phyloP scores from a whole-genome alignment of 2,113 vertebrate genomes.

The Athene cunicularia region DNA sequence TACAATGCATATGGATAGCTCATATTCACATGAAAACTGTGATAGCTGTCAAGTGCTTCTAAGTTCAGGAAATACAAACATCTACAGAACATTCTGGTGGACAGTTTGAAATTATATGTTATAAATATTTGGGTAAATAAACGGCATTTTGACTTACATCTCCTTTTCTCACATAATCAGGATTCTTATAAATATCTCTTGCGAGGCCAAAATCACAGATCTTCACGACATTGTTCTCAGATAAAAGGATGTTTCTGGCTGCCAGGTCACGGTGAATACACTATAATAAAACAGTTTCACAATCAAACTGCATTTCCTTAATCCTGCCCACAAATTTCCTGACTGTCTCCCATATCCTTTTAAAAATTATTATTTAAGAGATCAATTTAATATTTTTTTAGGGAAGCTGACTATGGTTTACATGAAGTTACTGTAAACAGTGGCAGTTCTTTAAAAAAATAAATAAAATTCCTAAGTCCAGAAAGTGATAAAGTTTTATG shows the following conservation, averaged over 20 bases:
- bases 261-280: slow-evolving; percentile 96
- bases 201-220: slow-evolving; percentile 96
- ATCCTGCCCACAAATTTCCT: slow-evolving; percentile 53
- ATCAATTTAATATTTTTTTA: background rate
- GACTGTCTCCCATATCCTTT: slow-evolving; percentile 18
- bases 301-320: slow-evolving; percentile 66
- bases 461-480: background rate
- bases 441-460: background rate
- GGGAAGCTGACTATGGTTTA: background rate
- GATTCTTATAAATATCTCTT: slow-evolving; percentile 95
- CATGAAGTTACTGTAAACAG: background rate
- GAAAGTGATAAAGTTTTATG: background rate
- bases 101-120: background rate
- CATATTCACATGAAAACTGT: background rate
- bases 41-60: background rate
- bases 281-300: slow-evolving; percentile 75
- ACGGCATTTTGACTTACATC: slow-evolving; percentile 83
- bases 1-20: background rate
- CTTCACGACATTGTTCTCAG: slow-evolving; percentile 95
- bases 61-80: background rate
- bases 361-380: background rate
- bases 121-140: slow-evolving; percentile 16
- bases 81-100: slow-evolving; percentile 3
- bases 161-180: slow-evolving; percentile 93
- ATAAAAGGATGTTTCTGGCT: slow-evolving; percentile 91